Percentiles rank a stretch among this genome's conserved stretches.
Conservation (phyloP, 2,113 vertebrate species). For the Recurvirostra avosetta region DNA sequence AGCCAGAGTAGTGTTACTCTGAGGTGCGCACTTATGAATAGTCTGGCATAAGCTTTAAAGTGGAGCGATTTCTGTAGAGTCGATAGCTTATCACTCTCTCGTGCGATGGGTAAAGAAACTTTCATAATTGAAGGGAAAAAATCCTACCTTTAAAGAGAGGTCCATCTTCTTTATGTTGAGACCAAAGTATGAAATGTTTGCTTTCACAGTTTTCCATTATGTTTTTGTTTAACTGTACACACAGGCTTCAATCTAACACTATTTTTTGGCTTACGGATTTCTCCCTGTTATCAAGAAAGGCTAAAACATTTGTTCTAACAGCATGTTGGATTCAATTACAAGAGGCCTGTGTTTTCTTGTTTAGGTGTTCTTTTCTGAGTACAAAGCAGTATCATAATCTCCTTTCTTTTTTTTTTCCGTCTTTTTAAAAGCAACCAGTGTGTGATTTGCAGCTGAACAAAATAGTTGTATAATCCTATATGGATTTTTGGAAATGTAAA, state of each 20-base stretch:
- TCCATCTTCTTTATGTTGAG: not conserved
- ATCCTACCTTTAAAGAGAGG: not conserved
- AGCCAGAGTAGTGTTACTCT: not conserved
- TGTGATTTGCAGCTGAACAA: not conserved
- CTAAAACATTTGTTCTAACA: conserved; percentile 11
- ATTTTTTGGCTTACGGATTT: not conserved
- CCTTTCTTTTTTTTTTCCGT: not conserved
- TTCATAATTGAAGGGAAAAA: not conserved
- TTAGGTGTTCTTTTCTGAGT: not conserved
- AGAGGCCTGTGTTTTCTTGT: not conserved
- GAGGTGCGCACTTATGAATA: not conserved
- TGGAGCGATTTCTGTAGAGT: not conserved
- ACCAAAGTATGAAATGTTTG: not conserved
- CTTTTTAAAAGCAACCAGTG: not conserved
- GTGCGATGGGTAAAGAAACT: not conserved
- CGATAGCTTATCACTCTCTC: not conserved
- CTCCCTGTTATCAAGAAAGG: not conserved
- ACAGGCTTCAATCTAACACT: not conserved
- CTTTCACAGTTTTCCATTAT: not conserved
- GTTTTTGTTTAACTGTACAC: not conserved
- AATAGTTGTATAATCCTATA: not conserved
- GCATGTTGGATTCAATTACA: not conserved
- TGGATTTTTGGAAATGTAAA: not conserved
- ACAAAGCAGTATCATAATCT: not conserved
- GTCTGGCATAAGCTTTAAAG: not conserved